A percentile compares a stretch with the other conserved stretches of the same genome.
These are phyloP conservation scores for Physella acuta DNA, from an alignment of 1,140 invertebrate species.

Conservation along the genomic window DNA sequence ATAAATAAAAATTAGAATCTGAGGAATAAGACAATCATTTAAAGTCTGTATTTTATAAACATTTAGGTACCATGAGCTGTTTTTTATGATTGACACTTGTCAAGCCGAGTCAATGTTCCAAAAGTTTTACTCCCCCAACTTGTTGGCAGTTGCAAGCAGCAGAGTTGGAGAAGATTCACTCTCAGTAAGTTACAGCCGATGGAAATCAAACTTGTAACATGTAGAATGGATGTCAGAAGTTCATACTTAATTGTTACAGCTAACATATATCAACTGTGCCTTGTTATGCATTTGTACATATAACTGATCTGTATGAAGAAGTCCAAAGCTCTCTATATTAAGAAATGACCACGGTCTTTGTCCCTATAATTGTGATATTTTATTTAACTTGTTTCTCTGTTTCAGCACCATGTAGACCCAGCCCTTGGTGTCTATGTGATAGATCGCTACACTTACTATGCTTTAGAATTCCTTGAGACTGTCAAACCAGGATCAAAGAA, in stretches of 20 bases:
- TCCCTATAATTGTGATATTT: too few species aligned
- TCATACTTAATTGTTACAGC: background rate
- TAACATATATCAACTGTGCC: too few species aligned
- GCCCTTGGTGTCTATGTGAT: constrained; percentile 99
- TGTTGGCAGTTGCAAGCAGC: constrained; percentile 94
- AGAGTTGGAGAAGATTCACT: constrained; percentile 96
- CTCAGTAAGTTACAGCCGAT: constrained; percentile 73
- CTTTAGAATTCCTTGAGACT: constrained; percentile 92
- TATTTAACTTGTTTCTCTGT: constrained; percentile 41
- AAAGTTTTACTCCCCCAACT: constrained; percentile 97
- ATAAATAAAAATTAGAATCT: too few species aligned
- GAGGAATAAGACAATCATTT: background rate
- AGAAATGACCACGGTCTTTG: background rate
- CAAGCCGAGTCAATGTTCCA: constrained; percentile 99
- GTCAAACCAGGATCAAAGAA: constrained; percentile 84
- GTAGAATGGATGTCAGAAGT: background rate
- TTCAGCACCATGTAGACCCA: constrained; percentile 94
- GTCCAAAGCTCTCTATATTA: background rate
- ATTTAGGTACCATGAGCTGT: constrained; percentile 90
- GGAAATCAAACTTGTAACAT: background rate
- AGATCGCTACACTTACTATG: constrained; percentile 97
- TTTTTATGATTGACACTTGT: constrained; percentile 99
- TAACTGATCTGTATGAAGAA: too few species aligned
- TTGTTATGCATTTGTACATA: too few species aligned
- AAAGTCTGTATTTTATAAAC: background rate